Percentiles rank a stretch among this genome's conserved stretches.
phyloP scores from a whole-genome alignment of 2,113 vertebrate species.

The Clinocottus analis region DNA sequence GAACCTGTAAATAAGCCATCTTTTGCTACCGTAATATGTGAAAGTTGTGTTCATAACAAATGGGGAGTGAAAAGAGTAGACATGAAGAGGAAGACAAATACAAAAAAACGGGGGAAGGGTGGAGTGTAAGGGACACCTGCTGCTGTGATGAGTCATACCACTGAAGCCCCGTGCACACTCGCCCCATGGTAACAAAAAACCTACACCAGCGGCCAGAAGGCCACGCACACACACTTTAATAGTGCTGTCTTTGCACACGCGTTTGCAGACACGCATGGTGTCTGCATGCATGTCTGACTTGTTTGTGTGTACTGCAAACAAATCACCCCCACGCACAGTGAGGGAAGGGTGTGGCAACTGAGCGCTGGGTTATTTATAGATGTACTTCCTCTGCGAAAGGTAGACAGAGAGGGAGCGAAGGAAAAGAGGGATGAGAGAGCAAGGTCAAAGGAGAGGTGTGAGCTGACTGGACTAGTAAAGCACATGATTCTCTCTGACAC shows the following conservation, averaged over 20 bases:
- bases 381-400: slow-evolving; percentile 72
- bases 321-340: slow-evolving; percentile 43
- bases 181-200: slow-evolving; percentile 21
- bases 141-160: slow-evolving; percentile 79
- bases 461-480: slow-evolving; percentile 66
- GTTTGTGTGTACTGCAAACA: slow-evolving; percentile 73
- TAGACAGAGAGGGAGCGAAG: slow-evolving; percentile 31
- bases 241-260: slow-evolving; percentile 57
- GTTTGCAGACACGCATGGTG: slow-evolving; percentile 56
- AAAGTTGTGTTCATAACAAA: background rate
- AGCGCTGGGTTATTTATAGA: slow-evolving; percentile 82
- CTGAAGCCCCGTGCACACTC: slow-evolving; percentile 52
- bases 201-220: slow-evolving; percentile 13
- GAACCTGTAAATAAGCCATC: background rate
- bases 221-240: slow-evolving; percentile 17
- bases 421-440: slow-evolving; percentile 42
- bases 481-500: slow-evolving; percentile 36
- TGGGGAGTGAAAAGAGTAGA: slow-evolving; percentile 21
- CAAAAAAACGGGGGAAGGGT: slow-evolving; percentile 18
- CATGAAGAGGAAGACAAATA: slow-evolving; percentile 17
- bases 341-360: slow-evolving; percentile 74
- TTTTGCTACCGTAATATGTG: background rate
- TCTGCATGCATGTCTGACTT: slow-evolving; percentile 57
- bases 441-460: slow-evolving; percentile 77
- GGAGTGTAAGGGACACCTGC: slow-evolving; percentile 80